These are phyloP conservation scores for Odontamblyopus rebecca DNA, from an alignment of 2,797 vertebrate genomes.

Conservation along the genomic window DNA sequence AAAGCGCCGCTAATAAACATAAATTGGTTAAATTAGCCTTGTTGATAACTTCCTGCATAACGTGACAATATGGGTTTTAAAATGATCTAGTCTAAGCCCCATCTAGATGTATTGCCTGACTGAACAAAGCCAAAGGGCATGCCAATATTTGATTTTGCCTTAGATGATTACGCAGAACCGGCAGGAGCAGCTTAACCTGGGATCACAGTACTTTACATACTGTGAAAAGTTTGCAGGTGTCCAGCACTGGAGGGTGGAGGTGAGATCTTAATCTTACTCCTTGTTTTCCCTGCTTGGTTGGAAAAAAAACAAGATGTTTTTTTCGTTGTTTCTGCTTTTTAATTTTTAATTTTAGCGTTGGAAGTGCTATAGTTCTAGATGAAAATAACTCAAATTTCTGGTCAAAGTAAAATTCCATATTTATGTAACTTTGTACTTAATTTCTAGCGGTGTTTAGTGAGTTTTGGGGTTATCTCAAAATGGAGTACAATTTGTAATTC, in stretches of 20 bases:
- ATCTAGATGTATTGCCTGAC: not conserved
- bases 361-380: not conserved
- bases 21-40: too few relatives aligned
- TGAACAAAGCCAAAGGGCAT: not conserved
- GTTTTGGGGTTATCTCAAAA: too few relatives aligned
- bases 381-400: not conserved
- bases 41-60: not conserved
- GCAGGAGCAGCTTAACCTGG: not conserved
- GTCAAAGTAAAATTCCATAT: not conserved
- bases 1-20: too few relatives aligned
- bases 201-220: conserved; percentile 9
- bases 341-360: not conserved
- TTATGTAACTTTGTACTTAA: not conserved
- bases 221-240: conserved; percentile 17
- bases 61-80: too few relatives aligned
- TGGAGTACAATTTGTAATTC: too few relatives aligned
- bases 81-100: not conserved
- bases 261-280: conserved; percentile 40
- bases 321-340: not conserved
- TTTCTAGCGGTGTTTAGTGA: not conserved
- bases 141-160: not conserved
- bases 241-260: conserved; percentile 41
- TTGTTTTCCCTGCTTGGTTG: conserved; percentile 37
- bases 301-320: not conserved
- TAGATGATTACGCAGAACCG: not conserved